phyloP scores from a whole-genome alignment of 2,113 vertebrate species.

The Leuciscus idus region DNA sequence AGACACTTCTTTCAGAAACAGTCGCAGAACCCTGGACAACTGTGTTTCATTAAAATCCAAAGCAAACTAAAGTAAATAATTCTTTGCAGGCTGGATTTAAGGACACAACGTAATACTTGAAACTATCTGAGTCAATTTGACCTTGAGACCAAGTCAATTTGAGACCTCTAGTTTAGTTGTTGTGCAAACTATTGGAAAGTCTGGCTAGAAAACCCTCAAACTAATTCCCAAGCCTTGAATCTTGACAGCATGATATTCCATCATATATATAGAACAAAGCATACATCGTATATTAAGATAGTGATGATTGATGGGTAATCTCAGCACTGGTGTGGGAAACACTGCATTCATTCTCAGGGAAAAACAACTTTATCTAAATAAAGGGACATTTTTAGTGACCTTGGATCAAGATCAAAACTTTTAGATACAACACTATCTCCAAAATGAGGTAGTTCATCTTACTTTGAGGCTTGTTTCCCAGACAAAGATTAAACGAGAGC shows the following conservation, averaged over 20 bases:
- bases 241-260: not conserved
- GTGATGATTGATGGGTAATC: slow-evolving; percentile 10
- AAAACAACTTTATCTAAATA: slow-evolving; percentile 22
- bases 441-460: slow-evolving; percentile 23
- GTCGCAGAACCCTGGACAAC: not conserved
- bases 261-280: slow-evolving; percentile 1
- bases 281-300: slow-evolving; percentile 9
- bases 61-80: not conserved
- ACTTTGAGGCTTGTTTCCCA: slow-evolving; percentile 8
- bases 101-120: not conserved
- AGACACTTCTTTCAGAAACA: not conserved
- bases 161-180: not conserved
- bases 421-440: not conserved
- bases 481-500: slow-evolving; percentile 1
- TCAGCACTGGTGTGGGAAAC: not conserved
- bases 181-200: not conserved
- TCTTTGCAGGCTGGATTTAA: not conserved
- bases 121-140: not conserved
- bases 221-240: slow-evolving; percentile 15
- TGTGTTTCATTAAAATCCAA: not conserved
- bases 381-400: slow-evolving; percentile 3
- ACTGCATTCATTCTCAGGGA: not conserved
- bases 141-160: not conserved
- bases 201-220: not conserved
- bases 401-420: slow-evolving; percentile 30